These are phyloP conservation scores for Enteromius viviparus DNA, from an alignment of 2,797 vertebrate species.

Conservation along the genomic window DNA sequence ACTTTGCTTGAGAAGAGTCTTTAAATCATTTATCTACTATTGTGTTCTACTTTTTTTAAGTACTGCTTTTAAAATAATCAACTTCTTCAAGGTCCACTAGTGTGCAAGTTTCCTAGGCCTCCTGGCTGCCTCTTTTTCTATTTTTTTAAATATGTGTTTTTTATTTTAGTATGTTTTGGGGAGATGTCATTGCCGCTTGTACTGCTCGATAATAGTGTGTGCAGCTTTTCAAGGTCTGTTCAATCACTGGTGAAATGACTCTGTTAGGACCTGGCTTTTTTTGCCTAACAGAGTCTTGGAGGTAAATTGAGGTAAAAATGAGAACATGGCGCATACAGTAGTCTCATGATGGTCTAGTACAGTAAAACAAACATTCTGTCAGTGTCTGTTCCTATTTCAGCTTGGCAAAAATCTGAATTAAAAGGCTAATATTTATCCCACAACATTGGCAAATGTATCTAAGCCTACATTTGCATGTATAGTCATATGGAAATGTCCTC, in stretches of 20 bases:
- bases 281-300: neutral
- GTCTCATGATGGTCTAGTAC: neutral
- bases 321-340: neutral
- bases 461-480: slow-evolving; percentile 33
- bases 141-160: neutral
- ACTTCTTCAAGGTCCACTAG: neutral
- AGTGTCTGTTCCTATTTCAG: neutral
- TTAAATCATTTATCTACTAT: slow-evolving; percentile 1
- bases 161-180: slow-evolving; percentile 26
- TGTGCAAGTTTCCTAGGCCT: neutral
- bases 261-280: neutral
- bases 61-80: neutral
- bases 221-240: slow-evolving; percentile 38
- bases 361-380: neutral
- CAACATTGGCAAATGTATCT: neutral
- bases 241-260: slow-evolving; percentile 6
- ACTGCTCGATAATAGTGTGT: slow-evolving; percentile 35
- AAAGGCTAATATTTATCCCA: neutral
- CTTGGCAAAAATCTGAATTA: neutral
- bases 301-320: neutral
- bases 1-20: neutral
- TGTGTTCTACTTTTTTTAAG: neutral
- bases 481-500: slow-evolving; percentile 63
- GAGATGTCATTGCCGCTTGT: neutral
- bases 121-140: neutral